Conservation (phyloP, 2,888 invertebrate species). For the Sesia apiformis region DNA sequence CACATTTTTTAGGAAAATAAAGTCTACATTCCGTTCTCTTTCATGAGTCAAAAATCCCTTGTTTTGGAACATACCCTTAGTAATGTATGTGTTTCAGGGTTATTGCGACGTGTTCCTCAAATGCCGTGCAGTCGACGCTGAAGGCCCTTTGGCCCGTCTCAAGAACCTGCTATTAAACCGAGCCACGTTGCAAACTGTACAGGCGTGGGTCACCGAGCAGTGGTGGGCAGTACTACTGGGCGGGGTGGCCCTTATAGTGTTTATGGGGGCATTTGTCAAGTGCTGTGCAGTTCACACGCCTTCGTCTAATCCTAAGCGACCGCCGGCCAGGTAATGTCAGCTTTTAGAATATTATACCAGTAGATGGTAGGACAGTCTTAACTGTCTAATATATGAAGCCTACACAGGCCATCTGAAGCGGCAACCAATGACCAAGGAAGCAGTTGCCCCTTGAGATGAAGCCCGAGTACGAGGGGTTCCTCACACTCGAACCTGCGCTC, state of each 20-base stretch:
- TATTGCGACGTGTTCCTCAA: constrained; percentile 99
- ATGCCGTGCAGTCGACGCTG: constrained; percentile 98
- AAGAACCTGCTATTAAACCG: constrained; percentile 96
- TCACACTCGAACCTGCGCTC: too few species aligned
- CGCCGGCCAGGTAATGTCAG: constrained; percentile 83
- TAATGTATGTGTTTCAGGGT: constrained; percentile 73
- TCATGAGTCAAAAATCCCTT: too few species aligned
- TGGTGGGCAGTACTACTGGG: constrained; percentile 97
- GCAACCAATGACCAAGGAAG: too few species aligned
- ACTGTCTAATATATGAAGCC: too few species aligned
- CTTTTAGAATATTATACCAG: background rate
- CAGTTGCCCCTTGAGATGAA: too few species aligned
- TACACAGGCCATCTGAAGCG: too few species aligned
- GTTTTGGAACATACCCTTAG: too few species aligned
- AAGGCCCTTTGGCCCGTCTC: constrained; percentile 95
- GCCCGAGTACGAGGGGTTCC: too few species aligned
- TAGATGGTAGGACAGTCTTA: too few species aligned
- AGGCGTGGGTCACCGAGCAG: constrained; percentile 94
- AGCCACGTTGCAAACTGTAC: constrained; percentile 89
- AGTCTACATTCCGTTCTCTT: too few species aligned
- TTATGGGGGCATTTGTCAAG: constrained; percentile 99
- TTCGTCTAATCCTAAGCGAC: constrained; percentile 97
- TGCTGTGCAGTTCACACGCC: constrained; percentile 99
- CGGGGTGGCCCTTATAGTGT: constrained; percentile 91
- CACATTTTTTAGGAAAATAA: too few species aligned